Conservation (phyloP, 2,888 invertebrate species). For the Aplocera efformata region DNA sequence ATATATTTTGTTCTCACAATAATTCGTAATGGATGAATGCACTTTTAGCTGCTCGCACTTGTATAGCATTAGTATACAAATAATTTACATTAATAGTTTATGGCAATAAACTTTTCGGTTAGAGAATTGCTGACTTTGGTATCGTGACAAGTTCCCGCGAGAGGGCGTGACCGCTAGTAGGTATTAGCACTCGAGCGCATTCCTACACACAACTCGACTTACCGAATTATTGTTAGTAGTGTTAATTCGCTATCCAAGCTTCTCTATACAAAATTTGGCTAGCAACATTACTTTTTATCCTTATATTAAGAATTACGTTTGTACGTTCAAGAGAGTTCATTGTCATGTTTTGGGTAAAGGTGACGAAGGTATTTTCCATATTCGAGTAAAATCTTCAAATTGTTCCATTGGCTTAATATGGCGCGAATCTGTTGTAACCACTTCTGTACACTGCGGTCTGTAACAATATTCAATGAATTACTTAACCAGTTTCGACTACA, state of each 20-base stretch:
- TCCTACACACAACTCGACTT: conserved; percentile 23
- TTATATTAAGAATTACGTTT: conserved; percentile 70
- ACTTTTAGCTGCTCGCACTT: conserved; percentile 76
- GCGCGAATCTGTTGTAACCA: conserved; percentile 96
- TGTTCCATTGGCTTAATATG: conserved; percentile 85
- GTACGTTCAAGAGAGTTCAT: conserved; percentile 80
- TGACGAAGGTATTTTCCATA: conserved; percentile 65
- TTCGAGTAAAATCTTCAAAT: conserved; percentile 67
- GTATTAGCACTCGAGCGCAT: conserved; percentile 1
- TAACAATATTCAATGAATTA: conserved; percentile 38
- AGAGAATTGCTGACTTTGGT: conserved; percentile 78
- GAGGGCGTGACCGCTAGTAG: conserved; percentile 2
- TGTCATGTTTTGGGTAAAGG: conserved; percentile 73
- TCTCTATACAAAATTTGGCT: conserved; percentile 65
- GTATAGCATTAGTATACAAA: conserved; percentile 71
- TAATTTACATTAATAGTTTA: conserved; percentile 63
- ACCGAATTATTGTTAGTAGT: conserved; percentile 33
- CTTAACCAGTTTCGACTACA: neutral
- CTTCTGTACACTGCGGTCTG: conserved; percentile 96
- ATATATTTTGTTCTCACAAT: conserved; percentile 30
- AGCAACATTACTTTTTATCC: conserved; percentile 67
- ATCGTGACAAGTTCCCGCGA: conserved; percentile 37
- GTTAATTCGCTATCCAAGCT: conserved; percentile 56
- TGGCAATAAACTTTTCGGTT: conserved; percentile 70
- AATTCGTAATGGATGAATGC: conserved; percentile 61